Conservation (phyloP, 2,888 invertebrate species). For the Celastrina argiolus region DNA sequence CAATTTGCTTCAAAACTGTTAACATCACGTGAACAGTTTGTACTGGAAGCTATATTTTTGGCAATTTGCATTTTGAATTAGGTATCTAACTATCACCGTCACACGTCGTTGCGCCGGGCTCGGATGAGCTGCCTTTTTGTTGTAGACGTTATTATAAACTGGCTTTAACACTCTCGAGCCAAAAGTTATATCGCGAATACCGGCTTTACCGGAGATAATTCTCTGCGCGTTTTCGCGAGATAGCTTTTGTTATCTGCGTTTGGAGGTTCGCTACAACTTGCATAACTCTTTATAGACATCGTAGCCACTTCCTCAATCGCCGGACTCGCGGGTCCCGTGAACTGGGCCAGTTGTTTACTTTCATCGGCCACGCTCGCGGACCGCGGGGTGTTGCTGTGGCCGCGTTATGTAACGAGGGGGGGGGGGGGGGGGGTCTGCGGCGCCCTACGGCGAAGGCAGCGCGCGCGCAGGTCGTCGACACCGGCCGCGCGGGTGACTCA, state of each 20-base stretch:
- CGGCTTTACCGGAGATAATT: too few relatives aligned
- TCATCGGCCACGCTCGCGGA: background rate
- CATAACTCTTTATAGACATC: too few relatives aligned
- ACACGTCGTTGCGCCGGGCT: background rate
- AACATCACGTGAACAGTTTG: background rate
- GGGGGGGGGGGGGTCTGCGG: conserved; percentile 16
- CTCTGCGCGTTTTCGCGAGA: background rate
- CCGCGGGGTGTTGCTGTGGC: background rate
- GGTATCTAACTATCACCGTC: conserved; percentile 3
- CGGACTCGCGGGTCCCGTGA: background rate
- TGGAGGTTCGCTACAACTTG: background rate
- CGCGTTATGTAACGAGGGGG: conserved; percentile 6
- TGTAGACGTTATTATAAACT: background rate
- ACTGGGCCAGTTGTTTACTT: background rate
- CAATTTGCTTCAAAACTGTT: background rate
- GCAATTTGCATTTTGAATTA: conserved; percentile 6
- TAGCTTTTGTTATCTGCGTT: background rate
- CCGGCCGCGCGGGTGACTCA: conserved; percentile 28
- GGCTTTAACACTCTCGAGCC: background rate
- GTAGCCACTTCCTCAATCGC: background rate
- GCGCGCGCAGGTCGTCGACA: conserved; percentile 30
- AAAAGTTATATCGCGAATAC: too few relatives aligned
- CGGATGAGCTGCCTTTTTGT: background rate
- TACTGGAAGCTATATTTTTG: background rate
- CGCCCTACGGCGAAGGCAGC: conserved; percentile 27